phyloP scores from a whole-genome alignment of 2,113 vertebrate species.

The Hoplias malabaricus region DNA sequence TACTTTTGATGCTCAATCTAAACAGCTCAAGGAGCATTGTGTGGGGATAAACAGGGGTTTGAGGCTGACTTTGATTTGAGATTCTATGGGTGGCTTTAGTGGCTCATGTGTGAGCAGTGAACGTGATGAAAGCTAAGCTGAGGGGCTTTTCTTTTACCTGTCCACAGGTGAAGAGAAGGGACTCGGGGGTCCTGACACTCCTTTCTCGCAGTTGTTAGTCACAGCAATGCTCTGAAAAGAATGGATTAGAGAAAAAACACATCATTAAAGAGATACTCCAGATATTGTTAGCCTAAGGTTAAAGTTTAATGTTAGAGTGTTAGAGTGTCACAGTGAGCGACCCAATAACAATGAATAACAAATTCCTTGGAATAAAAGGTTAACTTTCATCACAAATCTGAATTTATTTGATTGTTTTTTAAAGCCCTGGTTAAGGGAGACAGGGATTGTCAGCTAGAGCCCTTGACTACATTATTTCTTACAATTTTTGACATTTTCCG shows the following conservation, averaged over 20 bases:
- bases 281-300: too few species aligned
- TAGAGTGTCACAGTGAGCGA: too few species aligned
- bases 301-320: too few species aligned
- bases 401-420: too few species aligned
- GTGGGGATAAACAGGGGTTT: conserved; percentile 17
- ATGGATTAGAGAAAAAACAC: conserved; percentile 7
- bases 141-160: conserved; percentile 72
- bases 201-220: conserved; percentile 66
- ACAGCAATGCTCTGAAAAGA: conserved; percentile 79
- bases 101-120: background rate
- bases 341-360: too few species aligned
- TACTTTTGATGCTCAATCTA: conserved; percentile 15
- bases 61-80: background rate
- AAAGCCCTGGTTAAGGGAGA: too few species aligned
- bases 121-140: background rate
- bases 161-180: conserved; percentile 86
- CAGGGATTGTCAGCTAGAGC: background rate
- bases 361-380: too few species aligned
- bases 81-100: background rate
- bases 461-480: too few species aligned
- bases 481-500: too few species aligned
- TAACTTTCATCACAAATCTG: too few species aligned
- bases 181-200: conserved; percentile 66
- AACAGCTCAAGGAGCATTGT: conserved; percentile 51
- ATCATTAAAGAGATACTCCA: background rate